Base-by-base conservation (phyloP, 2,888 invertebrate genomes). In the Brachypalpus laphriformis region DNA sequence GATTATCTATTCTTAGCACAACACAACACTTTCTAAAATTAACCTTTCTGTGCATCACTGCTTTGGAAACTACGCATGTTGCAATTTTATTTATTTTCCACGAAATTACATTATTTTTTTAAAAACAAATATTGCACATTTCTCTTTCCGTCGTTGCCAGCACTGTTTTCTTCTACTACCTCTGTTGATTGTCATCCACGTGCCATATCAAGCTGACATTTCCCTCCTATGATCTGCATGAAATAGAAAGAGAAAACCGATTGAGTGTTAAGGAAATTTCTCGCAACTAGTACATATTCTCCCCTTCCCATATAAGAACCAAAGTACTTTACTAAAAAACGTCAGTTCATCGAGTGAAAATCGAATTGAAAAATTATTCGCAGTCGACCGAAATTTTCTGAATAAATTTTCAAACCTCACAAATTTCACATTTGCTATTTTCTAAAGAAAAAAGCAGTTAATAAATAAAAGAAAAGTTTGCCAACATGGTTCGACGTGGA, bases 401-500 rank as follows among this genome's bases (percentile, higher is more conserved):
- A 45, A 65, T 51, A 45, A 71, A 66, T 59, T 66, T 16, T n/a
- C n/a, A n/a, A n/a, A n/a, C 40, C 14, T 34, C 7, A 9, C 22
- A 3, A 42, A 25, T 16, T 1, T 54, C 59, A 45, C 51, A 20
- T 40, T 40, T 25, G 25, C 25, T 25, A n/a, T 34, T 31, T 18
- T 16, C 14, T 34, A 28, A 42, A 63, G 2, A n/a, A 59, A 18
- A 34, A n/a, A 9, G 9, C 37, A 78, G 42, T 54, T 4, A 81
- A 7, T 74, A 82, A 54, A 61, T 82, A 80, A 63, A 72, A 63
- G 72, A 88, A 75, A 65, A 59, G 68, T 18, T 20, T 42, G 87
- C 18, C 82, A 94, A 93, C 89, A 96, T 96, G 96, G 95, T 95
- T 91, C 93, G 96, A 92, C 94, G 96, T 91, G 96, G 96, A 93